phyloP scores from a whole-genome alignment of 2,113 vertebrate species.

The Pongo pygmaeus region DNA sequence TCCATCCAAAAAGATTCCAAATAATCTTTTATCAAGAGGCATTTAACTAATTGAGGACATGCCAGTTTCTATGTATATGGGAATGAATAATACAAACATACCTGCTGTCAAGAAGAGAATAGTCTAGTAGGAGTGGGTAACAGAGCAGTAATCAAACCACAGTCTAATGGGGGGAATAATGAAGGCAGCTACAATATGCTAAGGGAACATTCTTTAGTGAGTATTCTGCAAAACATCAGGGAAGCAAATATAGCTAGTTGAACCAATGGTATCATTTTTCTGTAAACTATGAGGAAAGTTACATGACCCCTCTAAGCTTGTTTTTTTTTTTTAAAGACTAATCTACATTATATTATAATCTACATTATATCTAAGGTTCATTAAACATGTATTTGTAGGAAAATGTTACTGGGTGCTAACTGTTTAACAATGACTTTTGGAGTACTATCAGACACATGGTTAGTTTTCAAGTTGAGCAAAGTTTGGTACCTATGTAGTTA shows the following conservation, averaged over 20 bases:
- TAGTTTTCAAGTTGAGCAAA: neutral
- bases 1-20: neutral
- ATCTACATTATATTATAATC: neutral
- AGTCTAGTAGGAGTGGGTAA: neutral
- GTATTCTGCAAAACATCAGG: neutral
- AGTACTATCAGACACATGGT: neutral
- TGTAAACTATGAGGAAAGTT: neutral
- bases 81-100: neutral
- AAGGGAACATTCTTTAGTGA: neutral
- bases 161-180: neutral
- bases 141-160: neutral
- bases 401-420: neutral
- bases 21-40: neutral
- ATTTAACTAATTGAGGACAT: conserved; percentile 2
- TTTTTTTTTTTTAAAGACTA: neutral
- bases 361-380: neutral
- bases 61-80: neutral
- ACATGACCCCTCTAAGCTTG: neutral
- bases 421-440: neutral
- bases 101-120: neutral
- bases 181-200: neutral
- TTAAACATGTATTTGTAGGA: neutral
- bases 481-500: neutral
- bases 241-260: neutral
- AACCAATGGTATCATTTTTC: neutral